Base-by-base conservation (phyloP, 2,113 vertebrate genomes). In the Lates calcarifer region DNA sequence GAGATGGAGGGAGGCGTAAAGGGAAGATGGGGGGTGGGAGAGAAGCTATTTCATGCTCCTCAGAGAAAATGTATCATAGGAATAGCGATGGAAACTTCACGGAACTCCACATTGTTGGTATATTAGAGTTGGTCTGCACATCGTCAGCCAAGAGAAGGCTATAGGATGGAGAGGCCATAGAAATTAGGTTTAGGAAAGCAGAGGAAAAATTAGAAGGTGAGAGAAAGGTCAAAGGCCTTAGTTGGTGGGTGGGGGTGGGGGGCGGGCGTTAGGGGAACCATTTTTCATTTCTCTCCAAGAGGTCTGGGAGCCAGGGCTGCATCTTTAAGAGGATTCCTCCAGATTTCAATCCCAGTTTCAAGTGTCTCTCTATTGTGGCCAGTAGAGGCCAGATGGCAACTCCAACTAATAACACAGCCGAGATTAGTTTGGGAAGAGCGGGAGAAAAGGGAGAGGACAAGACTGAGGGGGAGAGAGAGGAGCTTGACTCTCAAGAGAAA, bases 1-100 rank as follows among this genome's bases (percentile, higher is more conserved):
- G 78, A 68, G 71, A 65, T 53, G 55, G 79, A 85, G 77, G 58
- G 51, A 83, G 39, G 74, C 5, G 53, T 51, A 63, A 79, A 67
- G 35, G 62, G 74, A 80, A 47, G 9, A 20, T 60, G 61, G 76
- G 67, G 47, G 77, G 63, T 55, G 76, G 68, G 77, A 75, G 67
- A 86, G 82, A 92, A 81, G 86, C 87, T 91, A 91, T 94, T 94
- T 93, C 92, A 93, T 91, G 87, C 90, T 93, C 67, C 79, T 69
- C 37, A 43, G 82, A 81, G 82, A 84, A 91, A 92, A 87, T 79
- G 82, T 83, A 90, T 94, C 85, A 85, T 33, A 85, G 79, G 76
- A 86, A 84, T 60, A 72, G 81, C 3, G 15, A 60, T 18, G 62
- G 68, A 87, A 82, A 80, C 87, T 76, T 87, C 77, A 81, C 35